Evolutionary conservation across 2,888 invertebrate species (phyloP), one percentile per base, ranked within the genome.

Genomic region (Digitonthophagus gazella): DNA sequence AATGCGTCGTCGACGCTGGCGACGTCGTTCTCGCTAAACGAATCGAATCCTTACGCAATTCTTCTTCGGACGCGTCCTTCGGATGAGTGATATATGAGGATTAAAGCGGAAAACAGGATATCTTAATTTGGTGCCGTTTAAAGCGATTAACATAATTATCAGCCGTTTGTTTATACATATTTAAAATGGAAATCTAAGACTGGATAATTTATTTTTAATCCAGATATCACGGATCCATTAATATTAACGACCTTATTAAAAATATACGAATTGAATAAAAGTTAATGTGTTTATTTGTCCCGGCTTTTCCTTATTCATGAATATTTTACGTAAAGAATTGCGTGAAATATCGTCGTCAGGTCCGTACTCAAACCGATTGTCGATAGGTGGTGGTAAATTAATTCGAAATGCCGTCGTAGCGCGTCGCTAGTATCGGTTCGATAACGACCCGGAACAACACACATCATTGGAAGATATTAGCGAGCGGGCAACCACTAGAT

Each of bases 1-100:
- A 79, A 80, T 80, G 80, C 79, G 76, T 78, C 78, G 75, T 75
- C 75, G 76, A 76, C 77, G 75, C 76, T 74, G 65, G 61, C 61
- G 20, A 76, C 77, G 78, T 78, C 28, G 28, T 8, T 11, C 8
- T 44, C 28, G 78, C 79, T 79, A 78, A 75, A 77, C 78, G 79
- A 80, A 81, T 81, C 80, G 78, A 80, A 78, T 78, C 76, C 19
- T 20, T 61, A 61, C 61, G 61, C 61, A 61, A 61, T 44, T 44
- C n/a, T n/a, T 44, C 28, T 44, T 44, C 11, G 8, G 28, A 44
- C 28, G 28, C 28, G 28, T 44, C 11, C 28, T 44, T 44, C 28
- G 3, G 28, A n/a, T n/a, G n/a, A n/a, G 28, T 44, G 28, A 44
- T 44, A 44, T 44, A 44, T 44, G 28, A 44, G 8, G 28, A 8